Evolutionary conservation across 64 coral and sea anemone genomes (phyloP).

Genomic region (Stichodactyla mertensii): DNA sequence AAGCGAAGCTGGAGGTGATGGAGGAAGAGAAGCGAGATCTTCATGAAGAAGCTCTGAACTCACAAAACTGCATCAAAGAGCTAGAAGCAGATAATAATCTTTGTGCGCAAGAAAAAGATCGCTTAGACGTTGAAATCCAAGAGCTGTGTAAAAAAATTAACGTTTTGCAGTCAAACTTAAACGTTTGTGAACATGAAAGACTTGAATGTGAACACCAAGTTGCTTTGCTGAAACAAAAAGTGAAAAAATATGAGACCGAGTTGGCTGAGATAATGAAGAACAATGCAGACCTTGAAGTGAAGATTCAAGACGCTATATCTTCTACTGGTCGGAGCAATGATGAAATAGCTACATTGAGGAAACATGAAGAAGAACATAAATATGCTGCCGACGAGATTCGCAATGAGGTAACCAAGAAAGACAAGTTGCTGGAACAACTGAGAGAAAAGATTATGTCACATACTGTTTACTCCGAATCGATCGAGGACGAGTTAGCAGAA

Average conservation of each 20-base stretch:
- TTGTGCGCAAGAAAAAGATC: constrained; percentile 45
- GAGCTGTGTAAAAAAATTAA: constrained; percentile 37
- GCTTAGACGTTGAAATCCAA: constrained; percentile 38
- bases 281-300: not conserved
- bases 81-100: constrained; percentile 51
- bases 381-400: constrained; percentile 27
- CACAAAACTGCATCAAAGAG: constrained; percentile 40
- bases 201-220: constrained; percentile 61
- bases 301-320: not conserved
- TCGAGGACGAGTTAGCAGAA: constrained; percentile 17
- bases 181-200: constrained; percentile 55
- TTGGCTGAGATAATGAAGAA: not conserved
- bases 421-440: constrained; percentile 20
- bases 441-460: constrained; percentile 26
- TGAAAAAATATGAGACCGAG: constrained; percentile 5
- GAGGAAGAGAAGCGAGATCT: constrained; percentile 65
- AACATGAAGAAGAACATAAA: constrained; percentile 31
- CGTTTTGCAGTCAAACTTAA: constrained; percentile 51
- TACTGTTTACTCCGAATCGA: constrained; percentile 31
- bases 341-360: constrained; percentile 33
- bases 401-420: constrained; percentile 34
- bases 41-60: constrained; percentile 41
- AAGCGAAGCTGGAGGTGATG: constrained; percentile 62
- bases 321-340: not conserved
- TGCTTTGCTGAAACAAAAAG: not conserved